Percentiles rank a stretch among this genome's conserved stretches.
Conservation (phyloP, 1,140 invertebrate species). For the Semibalanus balanoides region DNA sequence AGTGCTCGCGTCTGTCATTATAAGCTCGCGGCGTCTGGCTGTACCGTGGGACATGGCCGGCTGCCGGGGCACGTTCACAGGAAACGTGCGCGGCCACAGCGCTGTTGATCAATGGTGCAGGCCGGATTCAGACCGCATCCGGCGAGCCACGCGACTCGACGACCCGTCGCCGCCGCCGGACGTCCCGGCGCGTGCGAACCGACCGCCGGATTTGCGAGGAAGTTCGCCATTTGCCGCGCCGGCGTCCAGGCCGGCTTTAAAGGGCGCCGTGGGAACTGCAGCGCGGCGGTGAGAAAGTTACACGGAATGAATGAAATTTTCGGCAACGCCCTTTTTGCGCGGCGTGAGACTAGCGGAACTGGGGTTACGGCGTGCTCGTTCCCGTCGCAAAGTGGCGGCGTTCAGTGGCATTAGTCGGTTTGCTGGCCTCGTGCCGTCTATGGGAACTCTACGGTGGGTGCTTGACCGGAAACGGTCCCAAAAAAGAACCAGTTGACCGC, state of each 20-base stretch:
- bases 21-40: too few relatives aligned
- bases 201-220: background rate
- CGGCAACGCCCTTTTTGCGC: background rate
- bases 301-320: slow-evolving; percentile 2
- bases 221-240: background rate
- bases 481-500: too few relatives aligned
- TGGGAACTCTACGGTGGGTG: background rate
- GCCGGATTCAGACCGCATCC: background rate
- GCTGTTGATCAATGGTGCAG: too few relatives aligned
- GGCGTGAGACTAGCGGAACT: background rate
- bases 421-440: background rate
- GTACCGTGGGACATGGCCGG: too few relatives aligned
- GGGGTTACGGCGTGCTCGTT: background rate
- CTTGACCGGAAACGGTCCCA: too few relatives aligned
- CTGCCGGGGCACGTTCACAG: too few relatives aligned
- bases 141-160: background rate
- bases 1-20: too few relatives aligned
- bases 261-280: background rate
- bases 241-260: background rate
- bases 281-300: background rate
- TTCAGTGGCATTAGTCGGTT: background rate
- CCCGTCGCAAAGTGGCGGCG: background rate
- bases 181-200: slow-evolving; percentile 1
- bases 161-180: background rate
- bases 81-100: too few relatives aligned